Evolutionary conservation across 2,888 invertebrate species (phyloP).

Genomic region (Eristalinus aeneus): DNA sequence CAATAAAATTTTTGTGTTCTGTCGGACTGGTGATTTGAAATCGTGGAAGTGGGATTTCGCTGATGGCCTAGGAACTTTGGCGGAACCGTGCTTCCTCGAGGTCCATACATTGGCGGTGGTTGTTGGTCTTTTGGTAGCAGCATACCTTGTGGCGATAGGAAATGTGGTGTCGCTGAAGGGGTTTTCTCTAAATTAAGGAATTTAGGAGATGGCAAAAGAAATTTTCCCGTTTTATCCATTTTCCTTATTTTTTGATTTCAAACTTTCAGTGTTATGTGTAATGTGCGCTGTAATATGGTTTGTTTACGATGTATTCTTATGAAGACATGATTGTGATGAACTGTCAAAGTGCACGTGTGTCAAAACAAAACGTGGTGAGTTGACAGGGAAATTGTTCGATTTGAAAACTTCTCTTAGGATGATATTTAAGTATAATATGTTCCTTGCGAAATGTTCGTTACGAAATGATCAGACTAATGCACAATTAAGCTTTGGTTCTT

Average conservation of each 20-base stretch:
- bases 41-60: background rate
- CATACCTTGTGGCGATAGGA: constrained; percentile 78
- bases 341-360: constrained; percentile 47
- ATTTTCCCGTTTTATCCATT: constrained; percentile 75
- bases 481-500: too few relatives aligned
- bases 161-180: constrained; percentile 71
- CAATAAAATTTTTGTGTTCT: constrained; percentile 82
- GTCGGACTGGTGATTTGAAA: constrained; percentile 6
- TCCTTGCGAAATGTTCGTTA: too few relatives aligned
- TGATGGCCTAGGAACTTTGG: constrained; percentile 73
- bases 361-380: constrained; percentile 18
- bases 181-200: constrained; percentile 71
- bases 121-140: constrained; percentile 77
- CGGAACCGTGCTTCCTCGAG: constrained; percentile 78
- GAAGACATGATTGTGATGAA: background rate
- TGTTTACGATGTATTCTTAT: constrained; percentile 35
- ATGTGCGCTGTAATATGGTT: background rate
- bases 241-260: background rate
- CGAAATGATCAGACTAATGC: too few relatives aligned
- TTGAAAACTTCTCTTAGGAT: background rate
- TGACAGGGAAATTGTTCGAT: background rate
- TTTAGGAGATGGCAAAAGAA: constrained; percentile 76
- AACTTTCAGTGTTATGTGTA: background rate
- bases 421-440: too few relatives aligned
- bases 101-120: constrained; percentile 80